Conservation (phyloP, 2,888 invertebrate species). For the Chloromyia formosa region DNA sequence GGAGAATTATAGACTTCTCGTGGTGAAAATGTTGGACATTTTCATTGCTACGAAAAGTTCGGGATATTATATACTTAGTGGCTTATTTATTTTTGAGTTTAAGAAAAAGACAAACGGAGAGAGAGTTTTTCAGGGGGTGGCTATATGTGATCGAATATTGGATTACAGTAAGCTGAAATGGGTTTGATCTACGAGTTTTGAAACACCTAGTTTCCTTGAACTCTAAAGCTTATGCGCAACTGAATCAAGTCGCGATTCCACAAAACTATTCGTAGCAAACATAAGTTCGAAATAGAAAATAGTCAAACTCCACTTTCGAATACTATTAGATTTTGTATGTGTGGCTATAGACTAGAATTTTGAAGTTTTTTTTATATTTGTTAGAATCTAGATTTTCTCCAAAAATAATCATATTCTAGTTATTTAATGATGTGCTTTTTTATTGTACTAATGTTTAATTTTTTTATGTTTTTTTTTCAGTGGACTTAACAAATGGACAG, state of each 20-base stretch:
- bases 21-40: background rate
- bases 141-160: too few species aligned
- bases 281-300: too few species aligned
- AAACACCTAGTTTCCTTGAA: too few species aligned
- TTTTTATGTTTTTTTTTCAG: slow-evolving; percentile 68
- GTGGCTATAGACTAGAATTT: slow-evolving; percentile 1
- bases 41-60: background rate
- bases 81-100: background rate
- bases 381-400: background rate
- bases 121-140: too few species aligned
- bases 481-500: slow-evolving; percentile 95
- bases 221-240: too few species aligned
- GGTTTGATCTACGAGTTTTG: too few species aligned
- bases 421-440: background rate
- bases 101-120: too few species aligned
- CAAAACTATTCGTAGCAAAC: too few species aligned
- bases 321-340: background rate
- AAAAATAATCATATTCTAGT: background rate
- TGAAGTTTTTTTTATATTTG: background rate
- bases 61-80: background rate
- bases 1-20: background rate
- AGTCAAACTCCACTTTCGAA: too few species aligned
- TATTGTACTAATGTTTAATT: too few species aligned
- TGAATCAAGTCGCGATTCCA: too few species aligned
- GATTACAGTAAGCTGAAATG: too few species aligned